These are phyloP conservation scores for Crotalus horridus DNA, from an alignment of 2,113 vertebrate species.

Conservation along the genomic window DNA sequence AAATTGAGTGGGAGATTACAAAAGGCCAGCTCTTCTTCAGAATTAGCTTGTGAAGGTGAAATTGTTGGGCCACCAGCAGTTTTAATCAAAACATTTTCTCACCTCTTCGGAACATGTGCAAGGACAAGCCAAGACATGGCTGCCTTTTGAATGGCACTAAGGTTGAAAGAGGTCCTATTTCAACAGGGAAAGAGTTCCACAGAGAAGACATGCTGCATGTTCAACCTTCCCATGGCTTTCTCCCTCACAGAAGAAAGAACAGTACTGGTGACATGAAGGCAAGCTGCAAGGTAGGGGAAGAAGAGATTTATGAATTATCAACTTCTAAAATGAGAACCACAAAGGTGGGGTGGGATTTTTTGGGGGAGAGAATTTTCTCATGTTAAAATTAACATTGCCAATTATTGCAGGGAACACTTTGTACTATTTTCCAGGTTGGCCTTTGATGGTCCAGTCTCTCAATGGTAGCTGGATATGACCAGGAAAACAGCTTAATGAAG, in stretches of 20 bases:
- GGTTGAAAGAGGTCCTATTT: neutral
- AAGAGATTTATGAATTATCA: neutral
- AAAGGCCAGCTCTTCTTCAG: neutral
- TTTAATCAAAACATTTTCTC: neutral
- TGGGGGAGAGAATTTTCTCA: neutral
- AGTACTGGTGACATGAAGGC: neutral
- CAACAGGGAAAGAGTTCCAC: neutral
- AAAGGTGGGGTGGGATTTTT: neutral
- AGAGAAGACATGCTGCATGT: neutral
- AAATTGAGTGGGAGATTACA: neutral
- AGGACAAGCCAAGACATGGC: neutral
- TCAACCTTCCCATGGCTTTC: neutral
- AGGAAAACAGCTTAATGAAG: neutral
- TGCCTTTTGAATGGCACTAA: neutral
- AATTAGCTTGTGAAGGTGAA: neutral
- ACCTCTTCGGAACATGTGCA: neutral
- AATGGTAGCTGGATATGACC: neutral
- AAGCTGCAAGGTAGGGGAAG: neutral
- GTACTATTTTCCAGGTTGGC: neutral
- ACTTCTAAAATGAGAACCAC: neutral
- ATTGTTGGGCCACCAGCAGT: neutral
- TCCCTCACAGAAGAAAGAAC: neutral
- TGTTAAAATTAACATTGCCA: neutral
- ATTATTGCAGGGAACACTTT: neutral
- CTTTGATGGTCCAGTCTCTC: neutral